Base-by-base conservation (phyloP, 2,888 invertebrate genomes). In the Drosophila conformis region DNA sequence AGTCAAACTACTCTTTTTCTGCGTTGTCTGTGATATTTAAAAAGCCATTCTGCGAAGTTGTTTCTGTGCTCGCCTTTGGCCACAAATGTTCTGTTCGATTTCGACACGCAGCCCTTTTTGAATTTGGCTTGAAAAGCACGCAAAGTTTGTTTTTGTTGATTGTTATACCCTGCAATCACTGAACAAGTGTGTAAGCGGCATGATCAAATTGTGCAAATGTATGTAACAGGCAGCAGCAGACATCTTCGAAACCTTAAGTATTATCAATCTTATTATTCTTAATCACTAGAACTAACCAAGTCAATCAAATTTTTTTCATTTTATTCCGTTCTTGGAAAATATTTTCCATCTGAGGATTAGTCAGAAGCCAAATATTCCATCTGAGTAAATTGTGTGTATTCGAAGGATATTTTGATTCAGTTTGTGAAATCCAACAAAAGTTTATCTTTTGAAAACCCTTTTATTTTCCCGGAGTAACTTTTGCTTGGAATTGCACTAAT, bases 101-200 rank as follows among this genome's bases (percentile, higher is more conserved):
- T 80, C 71, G 58, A 84, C 87, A 84, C 84, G 83, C 84, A 82
- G 73, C 80, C 87, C 71, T 82, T 86, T 46, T 80, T 78, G 58
- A 66, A 65, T 71, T 82, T 78, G 78, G 78, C 80, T 80, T 60
- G 52, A 31, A 35, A 62, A 61, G 68, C 83, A 84, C 82, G 83
- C 87, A 82, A 86, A 68, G 73, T 69, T 70, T 60, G 35, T 80
- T 38, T 70, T 60, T 56, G 60, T 57, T 60, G 25, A 29, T 59
- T 40, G 46, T 56, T 54, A 57, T 57, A 33, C 57, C 57, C 57
- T 57, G 42, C 15, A 56, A 52, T 6, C 2, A 18, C 7, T 21
- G 18, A 13, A 38, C 4, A 10, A 38, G 4, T 27, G 36, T 27
- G 36, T 11, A 27, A 2, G 2, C 4, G 21, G 21, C 13, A 15